phyloP scores from a whole-genome alignment of 2,888 invertebrate species.

The Noctua comes region DNA sequence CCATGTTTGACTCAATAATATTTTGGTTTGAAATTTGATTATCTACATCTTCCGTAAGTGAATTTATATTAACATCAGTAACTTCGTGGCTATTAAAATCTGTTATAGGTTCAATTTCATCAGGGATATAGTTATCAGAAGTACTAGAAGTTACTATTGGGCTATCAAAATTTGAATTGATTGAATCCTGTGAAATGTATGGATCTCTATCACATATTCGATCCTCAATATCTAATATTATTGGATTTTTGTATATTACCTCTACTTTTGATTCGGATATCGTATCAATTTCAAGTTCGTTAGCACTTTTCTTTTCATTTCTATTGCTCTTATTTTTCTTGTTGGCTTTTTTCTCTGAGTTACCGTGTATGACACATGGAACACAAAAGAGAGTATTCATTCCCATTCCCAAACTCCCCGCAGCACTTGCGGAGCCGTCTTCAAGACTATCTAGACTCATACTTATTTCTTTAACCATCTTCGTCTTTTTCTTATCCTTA shows the following conservation, averaged over 20 bases:
- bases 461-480: conserved; percentile 78
- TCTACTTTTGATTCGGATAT: conserved; percentile 76
- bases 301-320: conserved; percentile 46
- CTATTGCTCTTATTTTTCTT: conserved; percentile 51
- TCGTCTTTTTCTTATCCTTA: conserved; percentile 61
- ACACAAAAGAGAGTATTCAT: conserved; percentile 84
- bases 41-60: conserved; percentile 34
- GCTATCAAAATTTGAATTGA: conserved; percentile 62
- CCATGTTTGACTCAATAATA: conserved; percentile 42
- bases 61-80: conserved; percentile 34
- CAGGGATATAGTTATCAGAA: conserved; percentile 65
- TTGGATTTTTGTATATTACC: conserved; percentile 83
- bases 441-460: conserved; percentile 87
- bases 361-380: conserved; percentile 85
- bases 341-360: conserved; percentile 69
- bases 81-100: conserved; percentile 51
- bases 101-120: conserved; percentile 60
- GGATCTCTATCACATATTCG: conserved; percentile 66
- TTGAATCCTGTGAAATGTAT: conserved; percentile 67
- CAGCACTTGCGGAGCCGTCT: conserved; percentile 65
- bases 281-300: conserved; percentile 44
- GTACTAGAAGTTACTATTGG: conserved; percentile 62
- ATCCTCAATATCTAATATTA: conserved; percentile 77
- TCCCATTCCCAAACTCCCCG: conserved; percentile 71
- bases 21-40: conserved; percentile 44